These are phyloP conservation scores for Scaeva pyrastri DNA, from an alignment of 2,888 invertebrate species.

Conservation along the genomic window DNA sequence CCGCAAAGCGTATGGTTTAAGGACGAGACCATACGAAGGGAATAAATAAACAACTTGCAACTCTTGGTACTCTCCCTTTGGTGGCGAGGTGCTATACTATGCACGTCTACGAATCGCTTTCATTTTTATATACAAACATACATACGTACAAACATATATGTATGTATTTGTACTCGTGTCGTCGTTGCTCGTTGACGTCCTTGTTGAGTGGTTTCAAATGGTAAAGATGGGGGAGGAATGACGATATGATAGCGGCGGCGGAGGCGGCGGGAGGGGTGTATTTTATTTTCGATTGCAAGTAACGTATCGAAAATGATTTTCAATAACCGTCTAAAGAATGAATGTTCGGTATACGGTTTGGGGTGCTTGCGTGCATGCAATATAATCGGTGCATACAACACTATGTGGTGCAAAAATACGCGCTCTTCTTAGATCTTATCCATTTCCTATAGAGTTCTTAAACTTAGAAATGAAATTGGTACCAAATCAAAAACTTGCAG, in stretches of 20 bases:
- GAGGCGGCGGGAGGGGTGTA: neutral
- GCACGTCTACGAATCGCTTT: neutral
- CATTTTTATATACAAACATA: too few relatives aligned
- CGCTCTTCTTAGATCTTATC: too few relatives aligned
- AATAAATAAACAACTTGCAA: constrained; percentile 67
- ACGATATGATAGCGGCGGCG: neutral
- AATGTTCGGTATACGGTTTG: constrained; percentile 14
- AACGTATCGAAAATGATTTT: constrained; percentile 58
- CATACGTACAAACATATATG: too few relatives aligned
- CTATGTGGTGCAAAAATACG: neutral
- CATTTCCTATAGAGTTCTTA: too few relatives aligned
- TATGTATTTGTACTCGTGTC: neutral
- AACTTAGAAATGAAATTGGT: too few relatives aligned
- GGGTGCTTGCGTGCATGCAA: constrained; percentile 14
- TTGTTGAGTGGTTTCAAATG: neutral
- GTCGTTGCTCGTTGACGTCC: neutral
- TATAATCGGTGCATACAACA: neutral
- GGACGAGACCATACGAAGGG: constrained; percentile 34
- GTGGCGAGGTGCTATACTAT: neutral
- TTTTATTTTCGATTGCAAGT: constrained; percentile 27
- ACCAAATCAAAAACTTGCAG: too few relatives aligned
- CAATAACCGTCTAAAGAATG: constrained; percentile 47
- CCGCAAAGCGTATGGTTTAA: constrained; percentile 41
- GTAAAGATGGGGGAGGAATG: neutral
- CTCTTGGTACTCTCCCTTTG: constrained; percentile 10